Evolutionary conservation across 2,797 vertebrate species (phyloP), one percentile per base, ranked within the genome.

Genomic region (Pygocentrus nattereri): DNA sequence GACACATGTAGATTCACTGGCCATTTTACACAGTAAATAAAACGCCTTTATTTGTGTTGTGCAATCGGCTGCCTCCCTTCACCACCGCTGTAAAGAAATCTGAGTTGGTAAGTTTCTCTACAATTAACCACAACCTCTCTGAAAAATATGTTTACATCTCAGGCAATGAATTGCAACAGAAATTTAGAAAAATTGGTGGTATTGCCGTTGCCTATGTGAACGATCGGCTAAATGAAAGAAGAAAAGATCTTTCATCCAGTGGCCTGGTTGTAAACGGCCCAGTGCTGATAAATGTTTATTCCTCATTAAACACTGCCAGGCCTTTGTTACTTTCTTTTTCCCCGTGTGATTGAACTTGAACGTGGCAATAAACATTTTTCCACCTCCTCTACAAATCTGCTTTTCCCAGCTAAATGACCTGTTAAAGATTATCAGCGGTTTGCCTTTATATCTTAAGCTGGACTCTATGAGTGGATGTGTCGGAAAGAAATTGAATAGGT

Each of bases 401-500:
- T 25, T 62, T 72, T 2, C 64, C 56, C 27, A 21, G 30, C 44
- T 49, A 52, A 78, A 54, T 69, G 16, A 19, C 3, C 7, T 4
- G 23, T 30, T 74, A n/a, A 58, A 80, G 8, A 38, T 74, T 38
- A 41, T 25, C 16, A 41, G 15, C 25, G 5, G 41, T 27, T 74
- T 74, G 13, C 64, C 61, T 70, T 72, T 74, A 79, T 83, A 73
- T 71, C 25, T 65, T 34, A 71, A 56, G 31, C 50, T n/a, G 2
- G 2, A 19, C 44, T 8, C 41, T 34, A 50, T 7, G 25, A 76
- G 56, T 25, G 23, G 27, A 77, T 58, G 16, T 70, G 44, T 21
- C 21, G 16, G 50, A 30, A 62, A 62, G 61, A 78, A 58, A 64
- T 47, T 34, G 38, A n/a, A 47, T 49, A 64, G 65, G 49, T 58